Conservation (phyloP, 2,113 vertebrate species). For the Dipodomys merriami region DNA sequence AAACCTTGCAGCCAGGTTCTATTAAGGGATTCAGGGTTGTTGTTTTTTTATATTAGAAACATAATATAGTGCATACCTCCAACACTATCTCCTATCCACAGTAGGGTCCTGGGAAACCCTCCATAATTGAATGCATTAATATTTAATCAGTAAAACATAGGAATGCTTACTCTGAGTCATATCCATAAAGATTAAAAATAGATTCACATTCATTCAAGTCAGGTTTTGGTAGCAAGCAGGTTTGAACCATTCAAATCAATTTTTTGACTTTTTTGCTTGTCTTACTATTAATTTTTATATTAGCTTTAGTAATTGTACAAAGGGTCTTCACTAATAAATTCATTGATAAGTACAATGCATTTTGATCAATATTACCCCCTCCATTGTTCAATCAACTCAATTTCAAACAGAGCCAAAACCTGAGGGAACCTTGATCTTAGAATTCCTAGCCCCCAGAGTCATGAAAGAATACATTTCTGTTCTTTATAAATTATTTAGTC, state of each 20-base stretch:
- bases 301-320: no score
- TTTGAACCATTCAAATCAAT: not conserved
- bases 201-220: not conserved
- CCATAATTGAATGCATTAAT: not conserved
- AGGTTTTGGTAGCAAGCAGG: not conserved
- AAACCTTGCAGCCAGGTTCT: not conserved
- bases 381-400: not conserved
- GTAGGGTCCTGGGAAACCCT: not conserved
- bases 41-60: not conserved
- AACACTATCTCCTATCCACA: not conserved
- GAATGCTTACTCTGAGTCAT: not conserved
- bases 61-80: not conserved
- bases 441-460: not conserved
- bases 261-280: not conserved
- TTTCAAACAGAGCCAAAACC: not conserved
- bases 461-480: not conserved
- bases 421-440: not conserved
- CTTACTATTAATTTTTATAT: not conserved
- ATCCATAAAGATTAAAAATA: conserved; percentile 13
- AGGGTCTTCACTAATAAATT: no score
- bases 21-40: not conserved
- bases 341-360: no score
- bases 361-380: no score
- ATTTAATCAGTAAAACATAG: not conserved
- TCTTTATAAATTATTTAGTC: not conserved